Base-by-base conservation (phyloP, 2,888 invertebrate genomes). In the Rhingia rostrata region DNA sequence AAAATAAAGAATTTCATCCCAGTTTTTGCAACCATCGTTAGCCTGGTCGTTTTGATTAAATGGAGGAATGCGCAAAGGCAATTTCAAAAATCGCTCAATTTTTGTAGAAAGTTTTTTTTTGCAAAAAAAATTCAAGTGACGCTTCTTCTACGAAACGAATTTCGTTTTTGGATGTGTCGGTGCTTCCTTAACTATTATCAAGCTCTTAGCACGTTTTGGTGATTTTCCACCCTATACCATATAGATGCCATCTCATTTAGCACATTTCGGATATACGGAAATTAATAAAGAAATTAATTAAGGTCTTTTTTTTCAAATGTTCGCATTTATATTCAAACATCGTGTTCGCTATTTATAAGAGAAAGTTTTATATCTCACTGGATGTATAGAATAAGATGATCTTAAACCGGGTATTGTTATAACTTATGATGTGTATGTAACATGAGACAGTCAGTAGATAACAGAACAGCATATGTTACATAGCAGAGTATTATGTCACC, bases 71-170 rank as follows among this genome's bases (percentile, higher is more conserved):
- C 10, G 32, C 3, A 35, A 79, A 39, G 60, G 60, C 61, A 61
- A 69, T 63, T 53, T 12, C 12, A 54, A 78, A 78, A 63, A 63
- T 45, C 37, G 70, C 70, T 75, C 58, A 81, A 75, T 81, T 81
- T 81, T 64, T 81, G 70, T 58, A 64, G 75, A 22, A 64, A 75
- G 60, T 75, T 70, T 81, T 81, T 81, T 81, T 49, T 6, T 72
- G 82, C 67, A 49, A 32, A 73, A 78, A 43, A 72, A 83, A 83
- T 83, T 83, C 73, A 56, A 72, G 78, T 83, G 66, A 78, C 56
- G 66, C 39, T 47, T 58, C 53, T 58, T 14, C 12, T 49, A 9
- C 47, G 22, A 58, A 56, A 63, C 12, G 37, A 51, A 45, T 53
- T 14, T 45, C 1, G 6, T 47, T 22, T 10, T 56, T 49, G 32